Evolutionary conservation across 1,140 invertebrate species (phyloP).

Genomic region (Lepidurus couesii): DNA sequence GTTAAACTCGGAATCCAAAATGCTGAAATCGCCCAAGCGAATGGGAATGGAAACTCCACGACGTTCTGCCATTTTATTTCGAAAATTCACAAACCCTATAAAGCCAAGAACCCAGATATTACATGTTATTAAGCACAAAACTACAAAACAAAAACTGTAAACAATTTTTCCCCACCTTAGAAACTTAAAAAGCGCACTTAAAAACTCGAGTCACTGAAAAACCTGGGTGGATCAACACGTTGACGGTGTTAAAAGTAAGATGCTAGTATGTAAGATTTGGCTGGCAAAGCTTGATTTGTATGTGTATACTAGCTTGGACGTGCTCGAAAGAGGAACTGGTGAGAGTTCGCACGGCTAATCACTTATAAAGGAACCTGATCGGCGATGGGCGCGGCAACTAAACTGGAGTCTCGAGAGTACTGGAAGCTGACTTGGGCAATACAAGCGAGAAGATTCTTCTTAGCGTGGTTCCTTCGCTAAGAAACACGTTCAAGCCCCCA

Average conservation of each 20-base stretch:
- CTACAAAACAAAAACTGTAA: too few relatives aligned
- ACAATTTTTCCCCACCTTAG: too few relatives aligned
- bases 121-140: too few relatives aligned
- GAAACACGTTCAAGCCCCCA: neutral
- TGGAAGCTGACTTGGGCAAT: neutral
- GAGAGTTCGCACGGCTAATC: neutral
- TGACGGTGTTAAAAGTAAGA: too few relatives aligned
- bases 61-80: neutral
- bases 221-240: too few relatives aligned
- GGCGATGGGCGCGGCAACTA: neutral
- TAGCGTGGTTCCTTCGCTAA: neutral
- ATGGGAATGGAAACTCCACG: conserved; percentile 64
- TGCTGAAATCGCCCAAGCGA: conserved; percentile 86
- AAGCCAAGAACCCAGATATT: neutral
- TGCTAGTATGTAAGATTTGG: too few relatives aligned
- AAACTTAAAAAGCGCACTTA: too few relatives aligned
- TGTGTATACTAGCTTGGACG: neutral
- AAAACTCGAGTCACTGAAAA: too few relatives aligned
- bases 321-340: neutral
- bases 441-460: neutral
- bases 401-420: neutral
- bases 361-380: conserved; percentile 10
- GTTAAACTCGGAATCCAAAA: conserved; percentile 93
- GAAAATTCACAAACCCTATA: neutral
- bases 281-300: too few relatives aligned